A percentile compares a stretch with the other conserved stretches of the same genome.
Evolutionary conservation across 2,888 invertebrate genomes (phyloP).

Genomic region (Drepana falcataria): DNA sequence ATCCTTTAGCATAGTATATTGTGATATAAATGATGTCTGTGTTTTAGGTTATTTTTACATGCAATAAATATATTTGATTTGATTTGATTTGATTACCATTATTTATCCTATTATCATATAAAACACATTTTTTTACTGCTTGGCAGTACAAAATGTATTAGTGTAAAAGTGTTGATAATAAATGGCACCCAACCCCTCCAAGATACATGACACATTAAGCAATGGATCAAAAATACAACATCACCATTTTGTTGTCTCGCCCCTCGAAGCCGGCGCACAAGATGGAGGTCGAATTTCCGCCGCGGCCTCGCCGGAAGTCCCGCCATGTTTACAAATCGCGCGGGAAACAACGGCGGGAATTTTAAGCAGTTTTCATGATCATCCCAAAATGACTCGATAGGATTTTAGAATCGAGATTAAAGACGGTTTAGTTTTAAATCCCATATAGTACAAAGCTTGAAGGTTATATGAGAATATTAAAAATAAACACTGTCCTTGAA

Average conservation of each 20-base stretch:
- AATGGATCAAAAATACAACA: not conserved
- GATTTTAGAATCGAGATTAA: not conserved
- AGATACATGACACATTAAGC: not conserved
- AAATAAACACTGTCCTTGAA: no score
- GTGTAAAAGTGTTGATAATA: not conserved
- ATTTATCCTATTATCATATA: no score
- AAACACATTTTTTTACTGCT: no score
- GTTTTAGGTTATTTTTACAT: no score
- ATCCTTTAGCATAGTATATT: no score
- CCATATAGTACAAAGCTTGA: no score
- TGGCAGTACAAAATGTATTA: no score
- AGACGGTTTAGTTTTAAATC: no score
- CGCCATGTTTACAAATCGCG: conserved; percentile 77
- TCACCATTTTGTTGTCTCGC: not conserved
- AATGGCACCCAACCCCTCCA: not conserved
- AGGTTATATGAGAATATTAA: no score
- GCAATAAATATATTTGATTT: no score
- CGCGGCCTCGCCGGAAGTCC: conserved; percentile 68
- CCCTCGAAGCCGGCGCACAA: conserved; percentile 12
- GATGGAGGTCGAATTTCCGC: conserved; percentile 69
- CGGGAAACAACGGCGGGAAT: conserved; percentile 66
- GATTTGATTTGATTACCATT: no score
- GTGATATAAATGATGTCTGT: no score
- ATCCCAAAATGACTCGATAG: conserved; percentile 30
- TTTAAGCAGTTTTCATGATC: conserved; percentile 59